Evolutionary conservation across 2,888 invertebrate species (phyloP).

Genomic region (Parthenolecanium corni): DNA sequence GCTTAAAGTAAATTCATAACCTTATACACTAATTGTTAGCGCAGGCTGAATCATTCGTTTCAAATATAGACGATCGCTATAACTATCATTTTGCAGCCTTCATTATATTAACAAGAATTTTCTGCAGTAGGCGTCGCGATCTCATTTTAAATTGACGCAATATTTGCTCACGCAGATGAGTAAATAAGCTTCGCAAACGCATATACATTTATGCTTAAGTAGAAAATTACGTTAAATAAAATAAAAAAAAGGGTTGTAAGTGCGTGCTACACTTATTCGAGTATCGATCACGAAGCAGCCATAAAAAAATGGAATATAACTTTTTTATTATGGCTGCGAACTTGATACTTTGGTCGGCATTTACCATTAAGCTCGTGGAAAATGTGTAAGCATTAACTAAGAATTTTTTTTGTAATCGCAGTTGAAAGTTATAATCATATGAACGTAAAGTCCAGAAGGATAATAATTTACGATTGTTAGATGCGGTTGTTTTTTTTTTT

Average conservation of each 20-base stretch:
- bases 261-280: conserved; percentile 1
- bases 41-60: no score
- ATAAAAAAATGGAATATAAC: neutral
- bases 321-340: neutral
- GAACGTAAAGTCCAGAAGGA: conserved; percentile 16
- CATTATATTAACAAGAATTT: no score
- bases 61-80: no score
- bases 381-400: conserved; percentile 3
- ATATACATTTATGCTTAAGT: no score
- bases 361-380: neutral
- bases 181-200: no score
- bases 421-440: conserved; percentile 16
- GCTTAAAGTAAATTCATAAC: no score
- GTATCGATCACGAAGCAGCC: conserved; percentile 10
- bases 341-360: neutral
- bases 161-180: no score
- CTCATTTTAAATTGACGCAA: no score
- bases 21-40: no score
- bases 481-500: neutral
- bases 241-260: neutral
- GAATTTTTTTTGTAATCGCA: conserved; percentile 15
- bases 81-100: no score
- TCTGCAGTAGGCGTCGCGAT: no score
- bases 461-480: conserved; percentile 25
- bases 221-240: no score